Evolutionary conservation across 2,113 vertebrate genomes (phyloP), one percentile per base, ranked within the genome.

Genomic region (Puffinus mauretanicus): DNA sequence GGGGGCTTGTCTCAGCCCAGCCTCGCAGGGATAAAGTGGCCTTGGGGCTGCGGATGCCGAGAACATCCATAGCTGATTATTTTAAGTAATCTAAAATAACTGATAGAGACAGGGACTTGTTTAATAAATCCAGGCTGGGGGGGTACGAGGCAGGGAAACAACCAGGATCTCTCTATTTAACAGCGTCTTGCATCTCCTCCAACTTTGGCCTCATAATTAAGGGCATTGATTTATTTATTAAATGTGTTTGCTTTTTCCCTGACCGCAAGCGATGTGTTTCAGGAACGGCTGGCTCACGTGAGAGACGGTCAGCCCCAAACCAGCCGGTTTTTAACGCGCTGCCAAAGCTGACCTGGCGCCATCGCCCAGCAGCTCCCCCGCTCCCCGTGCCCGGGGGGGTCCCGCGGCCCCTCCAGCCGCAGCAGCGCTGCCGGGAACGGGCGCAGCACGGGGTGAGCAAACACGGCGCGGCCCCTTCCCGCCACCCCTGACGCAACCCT

Each of bases 301-400:
- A 32, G n/a, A 15, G 10, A 3, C 2, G 1, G 10, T 15, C 57
- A 67, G 75, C 61, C 22, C 82, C 44, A 22, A 4, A 7, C 4
- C 1, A 20, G 46, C 34, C 1, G 0, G 44, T 18, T 36, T 34
- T 5, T 3, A 5, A 34, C 0, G 8, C 0, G 5, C 58, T 49
- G 91, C n/a, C 79, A 82, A 16, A 7, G 52, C 46, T 18, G 54
- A 7, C 52, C 79, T 14, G 86, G 49, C 2, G 6, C 40, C 6
- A 3, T 7, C 10, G 1, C n/a, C n/a, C 55, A 16, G 14, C 27
- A 10, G 44, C 57, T 16, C 10, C 40, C 47, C 32, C 2, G 7
- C 36, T 38, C 36, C 4, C 22, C 0, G 2, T 57, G 20, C n/a
- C 25, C 1, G 58, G 86, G 22, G 32, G 4, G 14, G 40, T 9